Conservation (phyloP, 2,888 invertebrate genomes). For the Tricholauxania praeusta region DNA sequence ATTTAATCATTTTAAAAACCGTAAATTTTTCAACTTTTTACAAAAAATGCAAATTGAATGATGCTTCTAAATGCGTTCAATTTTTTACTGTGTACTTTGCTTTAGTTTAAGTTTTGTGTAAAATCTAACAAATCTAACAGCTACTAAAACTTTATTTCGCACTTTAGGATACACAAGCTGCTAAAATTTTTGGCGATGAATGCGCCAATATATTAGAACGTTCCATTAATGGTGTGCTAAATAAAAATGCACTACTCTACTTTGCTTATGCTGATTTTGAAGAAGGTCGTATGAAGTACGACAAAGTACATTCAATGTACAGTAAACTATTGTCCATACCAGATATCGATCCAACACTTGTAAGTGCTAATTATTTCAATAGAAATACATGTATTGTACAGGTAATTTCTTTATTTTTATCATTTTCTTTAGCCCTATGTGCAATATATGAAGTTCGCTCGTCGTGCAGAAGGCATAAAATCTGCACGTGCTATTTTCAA, state of each 20-base stretch:
- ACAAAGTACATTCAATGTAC: slow-evolving; percentile 96
- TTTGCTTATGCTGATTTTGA: slow-evolving; percentile 99
- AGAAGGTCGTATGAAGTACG: slow-evolving; percentile 95
- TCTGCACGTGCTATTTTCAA: slow-evolving; percentile 96
- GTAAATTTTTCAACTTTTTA: neutral
- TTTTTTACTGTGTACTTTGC: slow-evolving; percentile 56
- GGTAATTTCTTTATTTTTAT: slow-evolving; percentile 11
- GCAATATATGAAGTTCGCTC: slow-evolving; percentile 98
- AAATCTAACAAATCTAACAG: neutral
- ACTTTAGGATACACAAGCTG: slow-evolving; percentile 88
- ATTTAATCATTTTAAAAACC: neutral
- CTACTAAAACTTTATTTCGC: slow-evolving; percentile 45
- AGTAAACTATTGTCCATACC: slow-evolving; percentile 88
- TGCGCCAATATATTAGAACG: slow-evolving; percentile 95
- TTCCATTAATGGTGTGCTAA: slow-evolving; percentile 89
- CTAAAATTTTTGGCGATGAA: slow-evolving; percentile 93
- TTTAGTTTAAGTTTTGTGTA: slow-evolving; percentile 13
- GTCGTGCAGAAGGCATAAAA: slow-evolving; percentile 97
- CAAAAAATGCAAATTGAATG: slow-evolving; percentile 57
- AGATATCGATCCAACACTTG: slow-evolving; percentile 95
- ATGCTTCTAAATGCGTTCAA: slow-evolving; percentile 57
- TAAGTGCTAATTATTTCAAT: slow-evolving; percentile 66
- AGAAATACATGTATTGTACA: neutral
- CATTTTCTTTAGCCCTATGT: slow-evolving; percentile 83
- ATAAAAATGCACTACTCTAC: slow-evolving; percentile 92